A percentile compares a stretch with the other conserved stretches of the same genome.
phyloP scores from a whole-genome alignment of 2,888 invertebrate species.

The Cheilosia grossa region DNA sequence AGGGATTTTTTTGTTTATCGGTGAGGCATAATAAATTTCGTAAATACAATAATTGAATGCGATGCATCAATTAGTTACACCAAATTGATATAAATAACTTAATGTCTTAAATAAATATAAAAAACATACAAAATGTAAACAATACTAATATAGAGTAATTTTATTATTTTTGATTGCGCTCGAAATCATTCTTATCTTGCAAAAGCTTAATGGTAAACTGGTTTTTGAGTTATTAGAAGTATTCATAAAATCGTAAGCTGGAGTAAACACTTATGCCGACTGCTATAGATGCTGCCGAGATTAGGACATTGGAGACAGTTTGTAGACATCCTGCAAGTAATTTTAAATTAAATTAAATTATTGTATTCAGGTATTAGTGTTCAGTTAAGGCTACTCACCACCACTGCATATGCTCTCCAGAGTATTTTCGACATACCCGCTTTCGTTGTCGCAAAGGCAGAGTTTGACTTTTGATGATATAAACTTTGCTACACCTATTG shows the following conservation, averaged over 20 bases:
- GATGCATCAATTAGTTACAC: conserved; percentile 17
- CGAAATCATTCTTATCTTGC: neutral
- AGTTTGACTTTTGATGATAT: conserved; percentile 84
- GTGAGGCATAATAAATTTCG: conserved; percentile 2
- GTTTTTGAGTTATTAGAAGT: conserved; percentile 42
- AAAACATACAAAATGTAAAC: neutral
- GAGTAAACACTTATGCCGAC: conserved; percentile 78
- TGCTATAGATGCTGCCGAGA: conserved; percentile 78
- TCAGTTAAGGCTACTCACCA: conserved; percentile 76
- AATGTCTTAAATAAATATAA: conserved; percentile 1
- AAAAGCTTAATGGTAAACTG: neutral
- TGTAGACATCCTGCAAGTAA: conserved; percentile 77
- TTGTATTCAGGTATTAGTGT: no score
- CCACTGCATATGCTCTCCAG: conserved; percentile 86
- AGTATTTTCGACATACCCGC: conserved; percentile 86
- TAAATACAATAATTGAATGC: conserved; percentile 12
- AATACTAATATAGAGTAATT: neutral
- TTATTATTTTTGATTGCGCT: conserved; percentile 5
- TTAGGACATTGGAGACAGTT: conserved; percentile 77
- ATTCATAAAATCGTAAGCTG: conserved; percentile 62
- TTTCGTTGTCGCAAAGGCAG: conserved; percentile 86
- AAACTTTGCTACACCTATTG: conserved; percentile 82
- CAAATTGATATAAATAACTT: conserved; percentile 3
- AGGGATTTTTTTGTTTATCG: neutral
- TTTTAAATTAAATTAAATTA: neutral